Conservation (phyloP, 1,140 invertebrate species). For the Aphaenogaster floridana region DNA sequence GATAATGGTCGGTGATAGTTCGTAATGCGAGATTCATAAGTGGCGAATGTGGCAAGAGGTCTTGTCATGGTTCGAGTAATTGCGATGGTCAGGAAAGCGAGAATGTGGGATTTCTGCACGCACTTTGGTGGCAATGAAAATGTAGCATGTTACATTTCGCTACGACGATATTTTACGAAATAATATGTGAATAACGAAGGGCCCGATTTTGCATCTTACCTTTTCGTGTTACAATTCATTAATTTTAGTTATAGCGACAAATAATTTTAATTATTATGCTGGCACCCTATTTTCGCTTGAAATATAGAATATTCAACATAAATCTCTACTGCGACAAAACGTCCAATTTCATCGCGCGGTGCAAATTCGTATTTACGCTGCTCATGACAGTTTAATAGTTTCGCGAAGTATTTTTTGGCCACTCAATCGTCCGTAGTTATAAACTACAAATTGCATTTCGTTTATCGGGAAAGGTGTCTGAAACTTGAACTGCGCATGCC, state of each 20-base stretch:
- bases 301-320: conserved; percentile 4
- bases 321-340: conserved; percentile 5
- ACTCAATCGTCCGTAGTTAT: conserved; percentile 26
- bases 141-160: neutral
- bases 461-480: conserved; percentile 58
- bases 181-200: neutral
- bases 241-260: conserved; percentile 5
- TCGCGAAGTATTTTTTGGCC: conserved; percentile 20
- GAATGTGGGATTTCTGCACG: conserved; percentile 5
- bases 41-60: conserved; percentile 11
- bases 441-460: conserved; percentile 61
- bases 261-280: neutral
- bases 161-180: neutral
- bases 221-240: neutral
- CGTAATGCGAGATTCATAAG: conserved; percentile 33
- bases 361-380: conserved; percentile 3
- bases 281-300: neutral
- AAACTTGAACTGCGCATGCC: conserved; percentile 15
- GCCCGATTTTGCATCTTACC: neutral
- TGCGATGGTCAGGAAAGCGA: conserved; percentile 32
- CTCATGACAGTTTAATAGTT: conserved; percentile 43
- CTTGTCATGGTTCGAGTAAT: conserved; percentile 44
- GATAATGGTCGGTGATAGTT: conserved; percentile 29
- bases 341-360: neutral
- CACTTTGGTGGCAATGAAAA: neutral